Percentiles rank a stretch among this genome's conserved stretches.
These are phyloP conservation scores for Diachasma alloeum DNA, from an alignment of 1,140 invertebrate genomes.

Conservation along the genomic window DNA sequence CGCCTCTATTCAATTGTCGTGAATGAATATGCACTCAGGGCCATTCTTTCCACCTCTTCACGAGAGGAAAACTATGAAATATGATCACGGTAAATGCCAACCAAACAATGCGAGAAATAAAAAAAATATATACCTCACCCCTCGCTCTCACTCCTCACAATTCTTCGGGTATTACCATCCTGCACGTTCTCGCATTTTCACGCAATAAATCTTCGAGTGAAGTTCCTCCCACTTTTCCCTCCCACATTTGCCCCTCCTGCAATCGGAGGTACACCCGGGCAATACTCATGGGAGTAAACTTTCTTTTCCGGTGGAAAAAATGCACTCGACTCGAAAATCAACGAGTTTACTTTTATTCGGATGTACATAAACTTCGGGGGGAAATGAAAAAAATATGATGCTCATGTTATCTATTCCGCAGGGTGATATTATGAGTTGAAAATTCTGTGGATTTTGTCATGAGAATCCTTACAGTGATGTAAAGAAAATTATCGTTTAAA, in stretches of 20 bases:
- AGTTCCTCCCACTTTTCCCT: not conserved
- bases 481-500: too few relatives aligned
- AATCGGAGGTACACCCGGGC: not conserved
- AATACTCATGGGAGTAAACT: slow-evolving; percentile 15
- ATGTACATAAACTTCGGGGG: not conserved
- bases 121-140: not conserved
- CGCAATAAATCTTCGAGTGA: slow-evolving; percentile 23
- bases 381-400: not conserved
- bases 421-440: too few relatives aligned
- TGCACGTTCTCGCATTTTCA: slow-evolving; percentile 19
- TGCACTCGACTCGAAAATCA: slow-evolving; percentile 16
- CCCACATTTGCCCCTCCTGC: not conserved
- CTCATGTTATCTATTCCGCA: too few relatives aligned
- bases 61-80: not conserved
- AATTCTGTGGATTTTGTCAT: too few relatives aligned
- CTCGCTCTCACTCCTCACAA: not conserved
- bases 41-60: not conserved
- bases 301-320: not conserved
- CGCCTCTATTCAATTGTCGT: not conserved
- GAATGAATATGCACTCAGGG: not conserved
- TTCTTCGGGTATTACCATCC: slow-evolving; percentile 14
- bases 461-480: too few relatives aligned
- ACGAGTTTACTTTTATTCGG: slow-evolving; percentile 9
- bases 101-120: slow-evolving; percentile 11
- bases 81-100: slow-evolving; percentile 3